Evolutionary conservation across 2,113 vertebrate species (phyloP).

Genomic region (Heptranchias perlo): DNA sequence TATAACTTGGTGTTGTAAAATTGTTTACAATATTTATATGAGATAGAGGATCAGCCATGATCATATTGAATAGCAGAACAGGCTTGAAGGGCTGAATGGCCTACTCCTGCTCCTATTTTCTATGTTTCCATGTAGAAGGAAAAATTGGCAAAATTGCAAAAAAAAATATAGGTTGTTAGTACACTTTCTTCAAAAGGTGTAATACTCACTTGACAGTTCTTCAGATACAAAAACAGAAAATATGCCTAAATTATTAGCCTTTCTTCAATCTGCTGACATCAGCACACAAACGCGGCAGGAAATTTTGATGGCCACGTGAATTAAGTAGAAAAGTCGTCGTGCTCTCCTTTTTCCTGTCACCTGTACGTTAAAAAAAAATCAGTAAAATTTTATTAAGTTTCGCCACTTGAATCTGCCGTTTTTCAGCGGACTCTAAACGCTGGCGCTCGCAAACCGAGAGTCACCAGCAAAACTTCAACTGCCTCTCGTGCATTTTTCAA

Average conservation of each 20-base stretch:
- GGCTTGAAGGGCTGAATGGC: no score
- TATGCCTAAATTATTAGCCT: not conserved
- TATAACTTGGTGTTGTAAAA: no score
- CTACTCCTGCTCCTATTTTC: no score
- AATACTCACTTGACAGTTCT: not conserved
- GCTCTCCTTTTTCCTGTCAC: not conserved
- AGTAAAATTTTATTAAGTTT: not conserved
- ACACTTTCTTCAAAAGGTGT: not conserved
- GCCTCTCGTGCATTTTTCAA: not conserved
- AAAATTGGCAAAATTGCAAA: not conserved
- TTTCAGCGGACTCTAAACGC: not conserved
- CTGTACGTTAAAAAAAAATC: not conserved
- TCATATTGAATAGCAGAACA: no score
- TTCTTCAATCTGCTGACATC: no score
- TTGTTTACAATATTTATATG: no score
- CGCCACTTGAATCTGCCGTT: not conserved
- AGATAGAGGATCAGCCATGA: no score
- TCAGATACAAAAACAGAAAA: not conserved
- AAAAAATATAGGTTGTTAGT: not conserved
- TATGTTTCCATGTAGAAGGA: no score
- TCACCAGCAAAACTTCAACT: not conserved
- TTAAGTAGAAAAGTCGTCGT: no score
- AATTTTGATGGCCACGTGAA: no score
- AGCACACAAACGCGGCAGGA: no score
- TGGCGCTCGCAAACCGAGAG: not conserved